These are phyloP conservation scores for Rallus crepitans DNA, from an alignment of 2,797 vertebrate genomes.

Conservation along the genomic window DNA sequence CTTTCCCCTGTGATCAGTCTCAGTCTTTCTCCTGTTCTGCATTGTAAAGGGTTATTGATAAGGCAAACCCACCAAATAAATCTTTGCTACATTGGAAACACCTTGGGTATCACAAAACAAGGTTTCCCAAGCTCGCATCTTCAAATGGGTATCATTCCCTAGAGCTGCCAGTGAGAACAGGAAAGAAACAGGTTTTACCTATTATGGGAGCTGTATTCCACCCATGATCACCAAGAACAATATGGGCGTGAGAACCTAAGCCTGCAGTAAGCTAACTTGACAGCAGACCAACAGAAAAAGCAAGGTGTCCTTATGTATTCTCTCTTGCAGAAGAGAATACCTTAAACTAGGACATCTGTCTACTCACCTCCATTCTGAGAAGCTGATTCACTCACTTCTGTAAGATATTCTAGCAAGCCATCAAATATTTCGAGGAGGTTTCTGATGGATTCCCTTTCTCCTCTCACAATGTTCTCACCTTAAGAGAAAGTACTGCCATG, in stretches of 20 bases:
- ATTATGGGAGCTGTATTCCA: not conserved
- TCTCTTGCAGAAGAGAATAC: not conserved
- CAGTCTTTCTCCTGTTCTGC: not conserved
- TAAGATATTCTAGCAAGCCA: slow-evolving; percentile 94
- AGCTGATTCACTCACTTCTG: slow-evolving; percentile 85
- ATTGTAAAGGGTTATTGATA: not conserved
- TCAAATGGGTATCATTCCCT: not conserved
- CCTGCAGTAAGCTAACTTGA: not conserved
- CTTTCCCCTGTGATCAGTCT: not conserved
- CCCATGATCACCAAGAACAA: not conserved
- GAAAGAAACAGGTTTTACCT: not conserved
- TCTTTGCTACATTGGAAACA: not conserved
- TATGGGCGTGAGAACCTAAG: not conserved
- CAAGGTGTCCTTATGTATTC: not conserved
- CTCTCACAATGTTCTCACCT: slow-evolving; percentile 95
- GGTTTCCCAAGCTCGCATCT: not conserved
- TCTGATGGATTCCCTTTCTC: slow-evolving; percentile 89
- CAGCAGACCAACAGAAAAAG: not conserved
- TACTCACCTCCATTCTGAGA: slow-evolving; percentile 83
- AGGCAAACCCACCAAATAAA: not conserved
- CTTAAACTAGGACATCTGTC: not conserved
- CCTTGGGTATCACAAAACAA: not conserved
- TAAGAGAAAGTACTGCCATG: slow-evolving; percentile 42
- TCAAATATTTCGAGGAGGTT: slow-evolving; percentile 98
- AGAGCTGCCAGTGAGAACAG: not conserved